Base-by-base conservation (phyloP, 2,888 invertebrate species). In the Mylabris sibirica region DNA sequence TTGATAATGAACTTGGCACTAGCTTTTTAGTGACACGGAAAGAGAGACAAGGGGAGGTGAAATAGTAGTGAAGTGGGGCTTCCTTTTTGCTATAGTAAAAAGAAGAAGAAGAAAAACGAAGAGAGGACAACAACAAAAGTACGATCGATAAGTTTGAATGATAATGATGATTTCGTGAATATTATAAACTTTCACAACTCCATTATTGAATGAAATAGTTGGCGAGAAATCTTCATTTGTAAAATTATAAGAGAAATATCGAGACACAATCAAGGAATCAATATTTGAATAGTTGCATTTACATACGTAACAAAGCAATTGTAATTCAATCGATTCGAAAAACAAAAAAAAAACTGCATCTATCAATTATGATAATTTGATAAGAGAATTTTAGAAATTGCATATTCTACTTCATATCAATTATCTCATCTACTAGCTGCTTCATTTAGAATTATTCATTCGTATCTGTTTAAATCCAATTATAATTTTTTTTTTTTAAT, bases 1-100 rank as follows among this genome's bases (percentile, higher is more conserved):
- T 92, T 92, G 92, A 91, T 91, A 92, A 90, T 92, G 92, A 92
- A 91, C 91, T 91, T 91, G 91, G 90, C 90, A 75, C 66, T 72
- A 72, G 72, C 49, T 61, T 65, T 63, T 63, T 35, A 66, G 38
- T 59, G 68, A 60, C 65, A 68, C 38, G 68, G 66, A 61, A 53
- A 26, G 71, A 60, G 65, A 64, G 68, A 62, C 65, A 49, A 60
- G 8, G 34, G 35, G 65, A 62, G 59, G 63, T 38, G 62, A 26
- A 14, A n/a, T n/a, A n/a, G 11, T 59, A 30, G 14, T 22, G 59
- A n/a, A n/a, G 44, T 3, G 14, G 44, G 44, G 38, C 38, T 11
- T n/a, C 17, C n/a, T n/a, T 44, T 5, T 11, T 44, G 14, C 14
- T 3, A 8, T 38, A 38, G 38, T 38, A n/a, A 14, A n/a, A 1